phyloP scores from a whole-genome alignment of 2,797 vertebrate species.

The Aplochiton taeniatus region DNA sequence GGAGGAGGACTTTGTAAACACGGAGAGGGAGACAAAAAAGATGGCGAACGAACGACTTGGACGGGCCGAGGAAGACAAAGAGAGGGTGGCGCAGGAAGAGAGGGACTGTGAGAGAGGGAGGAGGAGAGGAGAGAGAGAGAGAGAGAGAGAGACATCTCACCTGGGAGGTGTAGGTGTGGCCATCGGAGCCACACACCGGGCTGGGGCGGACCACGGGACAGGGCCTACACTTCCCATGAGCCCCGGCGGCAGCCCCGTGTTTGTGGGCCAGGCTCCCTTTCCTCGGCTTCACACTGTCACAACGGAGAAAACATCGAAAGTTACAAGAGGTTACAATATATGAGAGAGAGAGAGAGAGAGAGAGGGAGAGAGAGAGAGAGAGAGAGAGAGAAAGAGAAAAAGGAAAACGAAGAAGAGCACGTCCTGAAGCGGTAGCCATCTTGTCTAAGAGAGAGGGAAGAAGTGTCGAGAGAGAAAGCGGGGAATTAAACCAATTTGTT shows the following conservation, averaged over 20 bases:
- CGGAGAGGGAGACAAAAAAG: no score
- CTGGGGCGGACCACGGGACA: slow-evolving; percentile 72
- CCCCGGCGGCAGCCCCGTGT: slow-evolving; percentile 77
- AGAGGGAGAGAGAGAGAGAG: not conserved
- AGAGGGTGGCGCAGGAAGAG: not conserved
- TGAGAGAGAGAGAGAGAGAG: slow-evolving; percentile 2
- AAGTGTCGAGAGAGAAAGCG: no score
- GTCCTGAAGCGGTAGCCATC: no score
- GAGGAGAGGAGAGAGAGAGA: not conserved
- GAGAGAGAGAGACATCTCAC: slow-evolving; percentile 47
- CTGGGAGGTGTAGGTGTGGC: slow-evolving; percentile 84
- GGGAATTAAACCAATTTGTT: no score
- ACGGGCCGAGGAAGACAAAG: not conserved
- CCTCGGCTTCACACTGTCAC: slow-evolving; percentile 81
- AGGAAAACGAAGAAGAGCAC: no score
- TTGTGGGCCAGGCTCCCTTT: slow-evolving; percentile 83
- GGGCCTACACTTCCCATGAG: slow-evolving; percentile 82
- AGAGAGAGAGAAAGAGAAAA: not conserved
- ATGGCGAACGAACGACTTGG: no score
- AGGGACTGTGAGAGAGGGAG: not conserved
- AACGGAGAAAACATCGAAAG: slow-evolving; percentile 15
- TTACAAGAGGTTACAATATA: not conserved
- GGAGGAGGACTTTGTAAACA: no score
- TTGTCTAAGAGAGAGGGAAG: no score
- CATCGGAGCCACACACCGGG: slow-evolving; percentile 89